Evolutionary conservation across 2,888 invertebrate species (phyloP), one percentile per base, ranked within the genome.

Genomic region (Dryocosmus kuriphilus): DNA sequence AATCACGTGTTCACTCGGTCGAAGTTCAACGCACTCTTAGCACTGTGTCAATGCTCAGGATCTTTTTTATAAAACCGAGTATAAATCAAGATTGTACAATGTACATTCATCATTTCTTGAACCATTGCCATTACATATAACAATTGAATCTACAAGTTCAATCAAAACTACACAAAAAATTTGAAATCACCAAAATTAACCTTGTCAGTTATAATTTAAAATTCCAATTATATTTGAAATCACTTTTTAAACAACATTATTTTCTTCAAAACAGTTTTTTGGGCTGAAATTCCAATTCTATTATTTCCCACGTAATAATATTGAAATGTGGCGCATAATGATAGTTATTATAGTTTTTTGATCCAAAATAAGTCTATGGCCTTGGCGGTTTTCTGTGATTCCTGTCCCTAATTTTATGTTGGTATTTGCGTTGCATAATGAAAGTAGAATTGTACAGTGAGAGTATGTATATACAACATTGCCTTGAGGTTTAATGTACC

Each of bases 21-120:
- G 78, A 78, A 74, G 82, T 79, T 82, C 78, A 82, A 82, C 63
- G 80, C 77, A 78, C 71, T 71, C 35, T 4, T 19, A 51, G n/a
- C 51, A 51, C n/a, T 51, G 9, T 51, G 8, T 51, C 11, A 46
- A 22, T n/a, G 9, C 30, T 30, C n/a, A 46, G 51, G 46, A 30
- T 41, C 19, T n/a, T 27, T 71, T 71, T 71, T 30, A 19, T 71
- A n/a, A 63, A 62, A 27, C 22, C 14, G n/a, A n/a, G n/a, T n/a
- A n/a, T 51, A 3, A 51, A 51, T 51, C 46, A 19, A 46, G 19
- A 19, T 46, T n/a, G 19, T 46, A 16, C 16, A 46, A 19, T n/a
- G 46, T 46, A 46, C 1, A 19, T 19, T n/a, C 46, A n/a, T 7
- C 19, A 46, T n/a, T 46, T 46, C 19, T 46, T 46, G 11, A 19